A percentile compares a stretch with the other conserved stretches of the same genome.
Evolutionary conservation across 2,888 invertebrate genomes (phyloP).

Genomic region (Hylaea fasciaria): DNA sequence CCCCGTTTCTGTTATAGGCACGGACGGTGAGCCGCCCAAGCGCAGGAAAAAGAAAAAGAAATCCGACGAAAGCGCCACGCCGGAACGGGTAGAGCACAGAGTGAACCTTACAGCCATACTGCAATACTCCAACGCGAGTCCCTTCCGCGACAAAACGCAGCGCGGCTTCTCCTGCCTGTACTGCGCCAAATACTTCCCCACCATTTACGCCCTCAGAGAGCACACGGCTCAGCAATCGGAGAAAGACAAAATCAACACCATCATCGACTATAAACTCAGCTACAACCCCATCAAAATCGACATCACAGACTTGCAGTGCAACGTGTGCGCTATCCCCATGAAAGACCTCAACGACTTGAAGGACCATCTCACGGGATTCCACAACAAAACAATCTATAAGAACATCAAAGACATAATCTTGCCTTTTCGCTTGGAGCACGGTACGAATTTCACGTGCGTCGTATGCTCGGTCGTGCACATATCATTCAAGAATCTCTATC

Average conservation of each 20-base stretch:
- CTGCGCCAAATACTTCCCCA: slow-evolving; percentile 70
- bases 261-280: slow-evolving; percentile 79
- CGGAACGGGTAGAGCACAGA: slow-evolving; percentile 79
- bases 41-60: slow-evolving; percentile 76
- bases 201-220: slow-evolving; percentile 65
- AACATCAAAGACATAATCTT: slow-evolving; percentile 79
- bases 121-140: slow-evolving; percentile 79
- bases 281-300: slow-evolving; percentile 80
- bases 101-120: slow-evolving; percentile 78
- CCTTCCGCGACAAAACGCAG: slow-evolving; percentile 77
- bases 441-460: slow-evolving; percentile 72
- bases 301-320: slow-evolving; percentile 72
- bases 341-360: slow-evolving; percentile 71
- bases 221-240: slow-evolving; percentile 72
- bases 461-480: slow-evolving; percentile 74
- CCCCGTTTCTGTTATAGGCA: slow-evolving; percentile 82
- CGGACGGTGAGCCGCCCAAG: slow-evolving; percentile 69
- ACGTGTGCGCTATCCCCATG: slow-evolving; percentile 66
- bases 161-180: slow-evolving; percentile 79
- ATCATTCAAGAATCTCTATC: slow-evolving; percentile 78
- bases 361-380: slow-evolving; percentile 65
- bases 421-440: slow-evolving; percentile 74
- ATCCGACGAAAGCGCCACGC: slow-evolving; percentile 74
- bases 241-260: slow-evolving; percentile 75
- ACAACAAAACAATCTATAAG: slow-evolving; percentile 71